phyloP scores from a whole-genome alignment of 2,888 invertebrate species.

The Mimachlamys varia region DNA sequence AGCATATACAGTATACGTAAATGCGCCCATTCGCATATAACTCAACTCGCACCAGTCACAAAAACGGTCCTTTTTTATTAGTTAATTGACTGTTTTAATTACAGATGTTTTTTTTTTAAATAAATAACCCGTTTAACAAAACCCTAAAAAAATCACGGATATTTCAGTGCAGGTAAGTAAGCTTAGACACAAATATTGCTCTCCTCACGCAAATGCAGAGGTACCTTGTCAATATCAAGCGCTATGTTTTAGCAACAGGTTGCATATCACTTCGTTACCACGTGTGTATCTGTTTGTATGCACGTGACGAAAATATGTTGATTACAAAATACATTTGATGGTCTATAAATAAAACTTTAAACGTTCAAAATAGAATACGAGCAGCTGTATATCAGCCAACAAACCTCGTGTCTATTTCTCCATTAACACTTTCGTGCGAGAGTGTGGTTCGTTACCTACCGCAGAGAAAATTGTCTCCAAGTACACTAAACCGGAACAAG shows the following conservation, averaged over 20 bases:
- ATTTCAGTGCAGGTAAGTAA: too few relatives aligned
- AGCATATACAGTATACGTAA: too few relatives aligned
- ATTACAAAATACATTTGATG: neutral
- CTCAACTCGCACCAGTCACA: too few relatives aligned
- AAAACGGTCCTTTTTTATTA: too few relatives aligned
- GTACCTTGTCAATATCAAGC: too few relatives aligned
- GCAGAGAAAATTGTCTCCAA: neutral
- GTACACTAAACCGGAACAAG: neutral
- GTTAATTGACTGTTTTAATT: too few relatives aligned
- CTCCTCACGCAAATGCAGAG: too few relatives aligned
- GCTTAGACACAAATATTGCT: too few relatives aligned
- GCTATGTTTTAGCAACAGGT: neutral
- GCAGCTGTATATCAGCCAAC: too few relatives aligned
- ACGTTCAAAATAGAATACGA: neutral
- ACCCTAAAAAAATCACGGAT: too few relatives aligned
- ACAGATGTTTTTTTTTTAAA: too few relatives aligned
- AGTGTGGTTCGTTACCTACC: neutral
- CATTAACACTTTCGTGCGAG: neutral
- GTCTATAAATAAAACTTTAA: neutral
- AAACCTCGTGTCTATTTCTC: neutral
- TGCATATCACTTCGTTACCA: neutral
- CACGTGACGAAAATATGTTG: neutral
- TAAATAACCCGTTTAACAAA: too few relatives aligned
- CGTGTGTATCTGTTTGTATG: neutral
- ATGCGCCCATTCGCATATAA: neutral